Percentiles rank a stretch among this genome's conserved stretches.
phyloP scores from a whole-genome alignment of 2,113 vertebrate species.

The Bagarius yarrelli region DNA sequence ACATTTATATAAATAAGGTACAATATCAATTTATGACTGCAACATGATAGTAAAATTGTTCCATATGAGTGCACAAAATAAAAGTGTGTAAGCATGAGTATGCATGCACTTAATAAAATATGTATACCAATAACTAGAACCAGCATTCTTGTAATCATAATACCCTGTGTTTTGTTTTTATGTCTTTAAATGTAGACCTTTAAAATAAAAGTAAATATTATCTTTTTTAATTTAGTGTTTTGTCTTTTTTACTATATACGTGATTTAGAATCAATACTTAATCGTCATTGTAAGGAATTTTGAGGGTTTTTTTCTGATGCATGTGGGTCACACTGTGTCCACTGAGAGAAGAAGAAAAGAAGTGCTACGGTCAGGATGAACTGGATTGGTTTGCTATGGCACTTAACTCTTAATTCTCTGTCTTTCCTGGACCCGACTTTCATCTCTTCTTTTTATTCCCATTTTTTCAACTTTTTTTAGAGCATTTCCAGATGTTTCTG shows the following conservation, averaged over 20 bases:
- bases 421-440: constrained; percentile 8
- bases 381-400: background rate
- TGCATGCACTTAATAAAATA: background rate
- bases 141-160: background rate
- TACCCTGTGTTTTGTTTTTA: background rate
- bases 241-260: background rate
- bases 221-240: background rate
- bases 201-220: background rate
- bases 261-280: background rate
- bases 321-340: constrained; percentile 20
- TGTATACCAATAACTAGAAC: background rate
- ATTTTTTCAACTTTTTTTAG: constrained; percentile 34
- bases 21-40: background rate
- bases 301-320: background rate
- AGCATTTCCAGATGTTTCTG: constrained; percentile 36
- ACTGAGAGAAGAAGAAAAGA: background rate
- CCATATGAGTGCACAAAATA: background rate
- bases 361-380: constrained; percentile 9
- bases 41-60: background rate
- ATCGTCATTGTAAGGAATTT: constrained; percentile 1
- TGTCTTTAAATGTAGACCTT: background rate
- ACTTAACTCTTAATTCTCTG: constrained; percentile 5
- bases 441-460: background rate
- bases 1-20: too few species aligned
- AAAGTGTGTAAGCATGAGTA: background rate